Base-by-base conservation (phyloP, 2,797 vertebrate genomes). In the Acipenser oxyrinchus region DNA sequence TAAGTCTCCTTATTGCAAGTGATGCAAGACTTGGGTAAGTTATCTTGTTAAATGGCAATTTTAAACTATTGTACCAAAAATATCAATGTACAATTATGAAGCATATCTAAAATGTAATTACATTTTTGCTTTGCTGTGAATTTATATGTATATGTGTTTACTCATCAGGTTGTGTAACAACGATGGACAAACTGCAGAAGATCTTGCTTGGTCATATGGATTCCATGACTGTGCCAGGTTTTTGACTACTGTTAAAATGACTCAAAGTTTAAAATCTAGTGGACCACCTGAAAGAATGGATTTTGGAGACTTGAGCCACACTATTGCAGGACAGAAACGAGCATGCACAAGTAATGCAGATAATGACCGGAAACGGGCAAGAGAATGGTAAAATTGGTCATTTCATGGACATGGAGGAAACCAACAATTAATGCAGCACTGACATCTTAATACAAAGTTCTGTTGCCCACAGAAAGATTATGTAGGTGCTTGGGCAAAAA, bases 161-260 rank as follows among this genome's bases (percentile, higher is more conserved):
- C 49, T 15, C 10, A 11, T 53, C 68, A 92, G 90, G 11, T 78
- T 91, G 66, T 83, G 84, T 77, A 90, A 91, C 69, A 86, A 84
- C 50, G 84, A 82, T 0, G 89, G 90, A 18, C 83, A 88, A 69
- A 92, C 86, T 15, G 87, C 90, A 18, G 89, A 91, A 82, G 89
- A 90, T 49, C 76, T 92, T 0, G 89, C 89, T 0, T 71, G 82
- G 79, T 83, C 82, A n/a, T 76, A 60, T 1, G 87, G 90, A 55
- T 90, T 86, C 81, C 73, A 75, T 61, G 82, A 90, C 63, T 90
- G 89, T 65, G 87, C 82, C 66, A 85, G 79, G 63, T 89, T 89
- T 77, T 85, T 93, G 18, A 81, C 68, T 57, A 78, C 74, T 60
- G 72, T 82, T 50, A 86, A 86, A 71, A 74, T 70, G n/a, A 86